phyloP scores from a whole-genome alignment of 2,113 vertebrate genomes.

The Apistogramma diplotaenia region DNA sequence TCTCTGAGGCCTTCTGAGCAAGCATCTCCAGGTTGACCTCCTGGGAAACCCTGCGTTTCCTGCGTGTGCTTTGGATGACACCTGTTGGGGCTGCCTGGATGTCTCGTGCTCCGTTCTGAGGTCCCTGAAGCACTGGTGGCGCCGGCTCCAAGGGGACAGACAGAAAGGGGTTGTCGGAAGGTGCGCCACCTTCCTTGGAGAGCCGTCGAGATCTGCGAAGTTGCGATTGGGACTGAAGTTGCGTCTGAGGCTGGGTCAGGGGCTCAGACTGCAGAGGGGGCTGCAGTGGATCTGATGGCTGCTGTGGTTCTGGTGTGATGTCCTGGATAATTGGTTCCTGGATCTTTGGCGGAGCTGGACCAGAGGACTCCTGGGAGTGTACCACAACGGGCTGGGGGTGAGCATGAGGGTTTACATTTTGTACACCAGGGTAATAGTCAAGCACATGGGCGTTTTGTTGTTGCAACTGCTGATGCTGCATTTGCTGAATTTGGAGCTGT shows the following conservation, averaged over 20 bases:
- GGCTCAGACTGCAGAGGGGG: slow-evolving; percentile 70
- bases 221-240: slow-evolving; percentile 73
- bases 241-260: slow-evolving; percentile 29
- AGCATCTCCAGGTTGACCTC: slow-evolving; percentile 94
- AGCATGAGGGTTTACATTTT: slow-evolving; percentile 57
- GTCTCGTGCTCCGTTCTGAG: slow-evolving; percentile 72
- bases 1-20: slow-evolving; percentile 93
- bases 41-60: slow-evolving; percentile 88
- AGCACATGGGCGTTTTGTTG: slow-evolving; percentile 73
- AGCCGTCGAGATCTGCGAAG: slow-evolving; percentile 90
- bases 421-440: slow-evolving; percentile 62
- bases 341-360: slow-evolving; percentile 75
- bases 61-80: slow-evolving; percentile 90
- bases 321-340: slow-evolving; percentile 79
- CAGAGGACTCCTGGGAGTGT: slow-evolving; percentile 81
- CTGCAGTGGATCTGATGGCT: slow-evolving; percentile 75
- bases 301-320: slow-evolving; percentile 78
- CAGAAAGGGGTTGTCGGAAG: slow-evolving; percentile 76
- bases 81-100: slow-evolving; percentile 81
- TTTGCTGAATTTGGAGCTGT: slow-evolving; percentile 74
- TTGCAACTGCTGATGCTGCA: slow-evolving; percentile 79
- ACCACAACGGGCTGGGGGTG: slow-evolving; percentile 77
- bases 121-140: slow-evolving; percentile 25
- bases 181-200: slow-evolving; percentile 89
- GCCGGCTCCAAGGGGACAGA: slow-evolving; percentile 27